Evolutionary conservation across 2,888 invertebrate genomes (phyloP), one percentile per base, ranked within the genome.

Genomic region (Ichneumoninae sp.): DNA sequence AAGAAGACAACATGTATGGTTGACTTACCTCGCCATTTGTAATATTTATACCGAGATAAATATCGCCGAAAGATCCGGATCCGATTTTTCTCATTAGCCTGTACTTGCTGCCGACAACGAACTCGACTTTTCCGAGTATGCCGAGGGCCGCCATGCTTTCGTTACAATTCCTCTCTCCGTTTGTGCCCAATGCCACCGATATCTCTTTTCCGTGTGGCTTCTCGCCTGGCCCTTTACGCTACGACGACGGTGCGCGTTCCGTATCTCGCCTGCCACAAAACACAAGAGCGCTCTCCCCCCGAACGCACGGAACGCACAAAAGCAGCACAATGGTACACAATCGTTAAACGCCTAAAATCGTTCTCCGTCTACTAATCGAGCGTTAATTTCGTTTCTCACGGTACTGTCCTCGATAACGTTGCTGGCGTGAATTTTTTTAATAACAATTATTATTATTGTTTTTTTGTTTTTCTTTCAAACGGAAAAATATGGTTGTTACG

Each of bases 61-160:
- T 99, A 95, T 99, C 99, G 93, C 99, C 99, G 94, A 99, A 99
- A 89, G 99, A 99, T 90, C 99, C 99, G 95, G 98, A 98, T 93
- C 99, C 98, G 94, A 99, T 98, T 96, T 98, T 99, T 91, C 98
- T 96, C 93, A 98, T 97, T 93, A 99, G 96, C 94, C 98, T 97
- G 95, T 98, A 99, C 95, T 97, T 98, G 92, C 97, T 97, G 94
- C 97, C 97, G 94, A 98, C 97, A 94, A 97, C 95, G 94, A 97
- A 96, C 94, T 97, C 97, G 93, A 94, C 95, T 94, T 95, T 95
- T 70, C 80, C 84, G 74, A 83, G 82, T 85, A 50, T 78, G 47
- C 77, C 86, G 78, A 87, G 80, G 80, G 86, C 79, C 87, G 88
- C 88, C 90, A 90, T 90, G 88, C 86, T 87, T 89, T 70, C 68